Base-by-base conservation (phyloP, 1,140 invertebrate genomes). In the Zaprionus taronus region DNA sequence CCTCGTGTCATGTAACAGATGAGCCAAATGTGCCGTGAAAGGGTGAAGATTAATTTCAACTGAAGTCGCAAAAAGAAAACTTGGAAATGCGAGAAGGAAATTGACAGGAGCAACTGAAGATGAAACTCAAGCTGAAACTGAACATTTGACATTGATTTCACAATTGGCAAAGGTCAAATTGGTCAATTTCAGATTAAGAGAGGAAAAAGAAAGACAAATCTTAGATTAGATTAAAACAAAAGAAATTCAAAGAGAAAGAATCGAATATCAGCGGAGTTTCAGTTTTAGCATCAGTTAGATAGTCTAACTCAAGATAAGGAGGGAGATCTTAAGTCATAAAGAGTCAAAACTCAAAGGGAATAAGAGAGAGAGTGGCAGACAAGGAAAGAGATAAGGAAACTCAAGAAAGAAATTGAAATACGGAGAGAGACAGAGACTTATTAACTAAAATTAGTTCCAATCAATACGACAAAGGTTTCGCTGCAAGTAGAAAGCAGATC, bases 31-130 rank as follows among this genome's bases (percentile, higher is more conserved):
- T 55, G 71, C 60, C 58, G 57, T 56, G 38, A 73, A 73, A 68
- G 70, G 75, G 74, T 72, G 22, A 72, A 76, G 73, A 76, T 76
- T 76, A 76, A 76, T 76, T 76, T 65, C 22, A 72, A 38, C 24
- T 58, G 31, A 17, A 51, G 47, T 17, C 47, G 4, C 22, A 5
- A 4, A 14, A 9, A 5, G 20, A 22, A 3, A 34, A 34, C 31
- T 34, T 34, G 5, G n/a, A 17, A 17, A 47, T 6, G 5, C 14
- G 41, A 20, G n/a, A 44, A 41, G 38, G 38, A n/a, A 17, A 44
- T 9, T 17, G 41, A 6, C 0, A 11, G n/a, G 0, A 4, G n/a
- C 6, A n/a, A 44, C n/a, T n/a, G 41, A 6, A 44, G 15, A 14
- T 49, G 47, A 11, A 24, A 51, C 11, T 51, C 11, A 5, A 3